phyloP scores from a whole-genome alignment of 1,140 invertebrate species.

The Diploscapter pachys region DNA sequence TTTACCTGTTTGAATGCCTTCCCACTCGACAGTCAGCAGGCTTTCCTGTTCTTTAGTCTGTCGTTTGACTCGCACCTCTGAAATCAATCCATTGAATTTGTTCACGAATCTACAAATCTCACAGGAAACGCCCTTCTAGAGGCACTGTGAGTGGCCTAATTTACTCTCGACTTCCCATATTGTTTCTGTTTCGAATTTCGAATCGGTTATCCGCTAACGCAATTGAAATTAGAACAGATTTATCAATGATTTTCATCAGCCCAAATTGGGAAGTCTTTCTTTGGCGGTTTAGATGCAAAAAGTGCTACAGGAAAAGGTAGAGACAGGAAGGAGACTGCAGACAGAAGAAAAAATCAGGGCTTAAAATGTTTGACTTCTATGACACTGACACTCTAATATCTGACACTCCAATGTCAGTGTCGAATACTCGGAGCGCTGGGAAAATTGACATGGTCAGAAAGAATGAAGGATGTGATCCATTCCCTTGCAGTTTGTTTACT shows the following conservation, averaged over 20 bases:
- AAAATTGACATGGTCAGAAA: too few relatives aligned
- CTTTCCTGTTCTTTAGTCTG: slow-evolving; percentile 45
- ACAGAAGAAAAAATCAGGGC: too few relatives aligned
- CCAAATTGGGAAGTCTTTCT: neutral
- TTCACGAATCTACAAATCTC: neutral
- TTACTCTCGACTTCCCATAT: neutral
- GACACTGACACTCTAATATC: too few relatives aligned
- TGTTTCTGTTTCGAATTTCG: neutral
- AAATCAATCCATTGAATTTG: neutral
- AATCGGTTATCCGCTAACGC: neutral
- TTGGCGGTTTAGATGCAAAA: too few relatives aligned
- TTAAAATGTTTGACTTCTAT: too few relatives aligned
- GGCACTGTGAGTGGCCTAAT: neutral
- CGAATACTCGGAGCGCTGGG: too few relatives aligned
- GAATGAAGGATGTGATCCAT: too few relatives aligned
- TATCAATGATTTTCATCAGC: neutral
- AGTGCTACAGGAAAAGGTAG: too few relatives aligned
- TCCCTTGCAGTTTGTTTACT: too few relatives aligned
- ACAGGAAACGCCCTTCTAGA: neutral
- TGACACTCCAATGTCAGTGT: too few relatives aligned
- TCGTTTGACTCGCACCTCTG: slow-evolving; percentile 27
- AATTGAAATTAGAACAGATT: neutral
- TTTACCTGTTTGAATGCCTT: slow-evolving; percentile 54
- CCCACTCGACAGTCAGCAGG: slow-evolving; percentile 57
- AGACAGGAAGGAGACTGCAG: too few relatives aligned